phyloP scores from a whole-genome alignment of 2,113 vertebrate genomes.

The Odocoileus virginianus region DNA sequence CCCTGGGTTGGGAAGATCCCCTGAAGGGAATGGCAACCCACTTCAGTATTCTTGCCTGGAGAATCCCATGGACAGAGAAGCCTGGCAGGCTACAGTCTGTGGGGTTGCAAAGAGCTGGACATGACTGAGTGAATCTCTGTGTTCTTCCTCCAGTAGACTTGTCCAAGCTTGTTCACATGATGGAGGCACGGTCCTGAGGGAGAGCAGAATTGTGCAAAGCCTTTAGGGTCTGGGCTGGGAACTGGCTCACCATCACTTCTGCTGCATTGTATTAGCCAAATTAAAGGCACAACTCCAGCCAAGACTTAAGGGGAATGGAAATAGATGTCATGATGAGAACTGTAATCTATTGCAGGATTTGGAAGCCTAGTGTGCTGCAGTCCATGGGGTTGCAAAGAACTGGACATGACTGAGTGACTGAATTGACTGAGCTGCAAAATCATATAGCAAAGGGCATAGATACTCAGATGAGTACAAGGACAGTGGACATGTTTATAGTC shows the following conservation, averaged over 20 bases:
- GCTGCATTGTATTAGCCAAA: background rate
- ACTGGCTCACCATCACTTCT: background rate
- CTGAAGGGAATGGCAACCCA: background rate
- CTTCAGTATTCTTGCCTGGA: background rate
- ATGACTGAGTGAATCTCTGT: background rate
- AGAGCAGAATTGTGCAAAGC: background rate
- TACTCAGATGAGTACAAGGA: background rate
- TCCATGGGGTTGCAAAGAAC: background rate
- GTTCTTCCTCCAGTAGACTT: background rate
- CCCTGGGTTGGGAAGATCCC: background rate
- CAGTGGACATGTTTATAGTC: background rate
- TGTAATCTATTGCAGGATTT: background rate
- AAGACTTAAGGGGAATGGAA: background rate
- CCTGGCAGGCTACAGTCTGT: background rate
- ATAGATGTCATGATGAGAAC: background rate
- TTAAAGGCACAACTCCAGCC: background rate
- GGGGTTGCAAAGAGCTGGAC: background rate
- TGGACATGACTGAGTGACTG: background rate
- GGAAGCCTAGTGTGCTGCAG: background rate
- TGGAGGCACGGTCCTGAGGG: background rate
- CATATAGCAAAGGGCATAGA: background rate
- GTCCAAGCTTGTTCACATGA: background rate
- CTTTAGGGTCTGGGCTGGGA: background rate
- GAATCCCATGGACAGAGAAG: background rate
- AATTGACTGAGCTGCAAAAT: background rate